Evolutionary conservation across 2,888 invertebrate genomes (phyloP), one percentile per base, ranked within the genome.

Genomic region (Drosophila tripunctata): DNA sequence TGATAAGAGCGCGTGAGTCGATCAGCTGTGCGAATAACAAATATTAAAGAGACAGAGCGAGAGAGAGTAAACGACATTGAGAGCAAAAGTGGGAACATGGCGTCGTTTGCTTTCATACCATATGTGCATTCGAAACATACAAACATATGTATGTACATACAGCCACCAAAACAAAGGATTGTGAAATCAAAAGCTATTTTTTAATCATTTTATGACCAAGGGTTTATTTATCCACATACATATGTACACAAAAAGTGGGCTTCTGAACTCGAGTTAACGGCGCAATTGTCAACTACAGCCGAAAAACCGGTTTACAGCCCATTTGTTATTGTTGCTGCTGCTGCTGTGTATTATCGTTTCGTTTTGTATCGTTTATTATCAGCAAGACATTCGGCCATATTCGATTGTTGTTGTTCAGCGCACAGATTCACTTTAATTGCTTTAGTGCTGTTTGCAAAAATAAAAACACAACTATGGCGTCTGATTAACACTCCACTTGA

Each of bases 391-490:
- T 47, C 45, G 36, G 54, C 55, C 64, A 67, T 52, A 44, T 21
- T 72, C 19, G 15, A 60, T 54, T 68, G 45, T 27, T 68, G 45
- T 27, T 30, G 27, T 33, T 72, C 40, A 60, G 12, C 30, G 36
- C 45, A 64, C 45, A 56, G 68, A 68, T 76, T 75, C 30, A 22
- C 21, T 19, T 35, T 36, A 24, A 51, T 55, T 62, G 44, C 38
- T 82, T 69, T 62, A 83, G 78, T 67, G 72, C 75, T 51, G 69
- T 21, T 70, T 43, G 70, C 70, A 78, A 81, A 67, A 75, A 43
- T 54, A 51, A 48, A 44, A 64, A 79, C 75, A 48, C 48, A 64
- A 79, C 75, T 54, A 84, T 80, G 85, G 85, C 78, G 44, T 68
- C 52, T 52, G 24, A 45, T 40, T 55, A 27, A 10, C 27, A 10